Evolutionary conservation across 2,888 invertebrate species (phyloP), one percentile per base, ranked within the genome.

Genomic region (Drosophila quinaria): DNA sequence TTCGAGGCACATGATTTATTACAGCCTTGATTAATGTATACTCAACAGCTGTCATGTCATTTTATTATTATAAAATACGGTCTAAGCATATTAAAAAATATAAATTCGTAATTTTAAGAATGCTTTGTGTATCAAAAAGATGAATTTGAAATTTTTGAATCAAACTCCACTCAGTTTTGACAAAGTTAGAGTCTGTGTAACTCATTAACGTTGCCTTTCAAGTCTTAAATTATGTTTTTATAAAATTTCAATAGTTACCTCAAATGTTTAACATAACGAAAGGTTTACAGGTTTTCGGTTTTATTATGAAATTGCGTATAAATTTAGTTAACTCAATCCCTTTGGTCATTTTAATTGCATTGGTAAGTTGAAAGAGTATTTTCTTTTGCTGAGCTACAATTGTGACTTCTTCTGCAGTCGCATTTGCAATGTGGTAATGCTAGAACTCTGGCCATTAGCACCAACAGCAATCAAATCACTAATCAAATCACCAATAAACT

Each of bases 281-380:
- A 10, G 5, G 2, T 47, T 25, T 31, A 25, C 25, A 33, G 31
- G 11, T 41, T 60, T 67, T 67, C 15, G 60, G 19, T 13, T 37
- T 11, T 1, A 35, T 19, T 1, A 74, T 68, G 47, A 60, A 42
- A 33, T 39, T 61, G 25, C 1, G 10, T 8, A 4, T 4, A 49
- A 61, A 69, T 68, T 70, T 29, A 9, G 2, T 31, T 15, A 42
- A 31, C 22, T 8, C 17, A 15, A 0, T 10, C 0, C 4, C 51
- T 1, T 33, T 63, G 8, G 5, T 17, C 3, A 17, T n/a, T 4
- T 5, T 64, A 2, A 4, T 42, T 5, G 10, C 41, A 17, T 22
- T 73, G 74, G 74, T 73, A 73, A 73, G 54, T 54, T 3, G 5
- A 25, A 25, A 25, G 25, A 25, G 1, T 4, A 5, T 10, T 3